Evolutionary conservation across 2,888 invertebrate genomes (phyloP).

Genomic region (Autographa pulchrina): DNA sequence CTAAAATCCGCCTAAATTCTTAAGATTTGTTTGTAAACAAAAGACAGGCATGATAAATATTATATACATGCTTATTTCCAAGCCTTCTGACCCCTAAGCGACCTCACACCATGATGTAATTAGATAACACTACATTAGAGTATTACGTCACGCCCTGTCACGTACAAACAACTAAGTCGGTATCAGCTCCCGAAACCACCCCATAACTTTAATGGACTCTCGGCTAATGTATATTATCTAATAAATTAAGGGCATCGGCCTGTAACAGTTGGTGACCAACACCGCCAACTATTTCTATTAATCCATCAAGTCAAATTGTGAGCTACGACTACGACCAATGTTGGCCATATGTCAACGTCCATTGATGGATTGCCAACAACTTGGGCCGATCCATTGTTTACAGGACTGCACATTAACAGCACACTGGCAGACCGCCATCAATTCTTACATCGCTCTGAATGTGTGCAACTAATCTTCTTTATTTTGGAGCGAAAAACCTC

Average conservation of each 20-base stretch:
- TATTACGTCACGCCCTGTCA: neutral
- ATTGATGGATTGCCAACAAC: slow-evolving; percentile 26
- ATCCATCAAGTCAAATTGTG: slow-evolving; percentile 13
- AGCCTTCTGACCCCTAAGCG: neutral
- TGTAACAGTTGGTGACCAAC: neutral
- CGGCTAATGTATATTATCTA: slow-evolving; percentile 9
- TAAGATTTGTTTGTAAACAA: neutral
- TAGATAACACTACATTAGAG: slow-evolving; percentile 1
- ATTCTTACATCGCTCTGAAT: neutral
- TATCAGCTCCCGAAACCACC: neutral
- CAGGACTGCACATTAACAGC: neutral
- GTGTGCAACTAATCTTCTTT: neutral
- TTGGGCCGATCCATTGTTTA: slow-evolving; percentile 13
- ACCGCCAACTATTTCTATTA: slow-evolving; percentile 5
- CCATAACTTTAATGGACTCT: slow-evolving; percentile 6
- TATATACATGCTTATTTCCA: neutral
- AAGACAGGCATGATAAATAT: neutral
- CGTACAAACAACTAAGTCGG: slow-evolving; percentile 5
- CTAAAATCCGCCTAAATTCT: too few species aligned
- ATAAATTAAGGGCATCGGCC: neutral
- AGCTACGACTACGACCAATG: slow-evolving; percentile 9
- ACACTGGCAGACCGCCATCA: neutral
- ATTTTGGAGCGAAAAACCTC: neutral
- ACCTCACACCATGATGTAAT: neutral
- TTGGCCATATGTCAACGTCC: slow-evolving; percentile 9